Base-by-base conservation (phyloP, 2,888 invertebrate genomes). In the Rhingia rostrata region DNA sequence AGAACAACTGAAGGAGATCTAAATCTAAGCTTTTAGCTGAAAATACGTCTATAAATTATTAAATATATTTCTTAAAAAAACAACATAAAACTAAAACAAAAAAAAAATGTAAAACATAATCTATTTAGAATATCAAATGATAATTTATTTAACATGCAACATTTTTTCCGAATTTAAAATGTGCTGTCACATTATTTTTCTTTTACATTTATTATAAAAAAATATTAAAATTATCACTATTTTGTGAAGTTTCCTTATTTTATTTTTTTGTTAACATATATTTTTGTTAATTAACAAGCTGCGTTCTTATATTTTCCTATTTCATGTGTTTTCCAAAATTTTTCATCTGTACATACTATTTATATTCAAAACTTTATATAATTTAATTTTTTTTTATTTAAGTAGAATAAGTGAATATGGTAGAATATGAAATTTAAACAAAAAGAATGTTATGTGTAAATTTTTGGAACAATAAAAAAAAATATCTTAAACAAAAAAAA, bases 381-480 rank as follows among this genome's bases (percentile, higher is more conserved):
- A 14, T 37, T 35, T 49, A 10, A 41, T 6, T 80, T 43, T 67
- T 35, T 61, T 64, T 14, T 37, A 45, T 56, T 60, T 45, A 32
- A 70, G n/a, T 69, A 73, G 60, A n/a, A 51, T 84, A 85, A 85
- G 81, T 56, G 63, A 81, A 43, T 70, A 80, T 70, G 70, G 70
- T 84, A 84, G 84, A 80, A 84, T 84, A 84, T 79, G 49, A 80
- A 84, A 84, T 75, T 84, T 70, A 4, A 73, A 67, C 33, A 1
- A 61, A 54, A n/a, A 67, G 51, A 70, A 66, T 67, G 79, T 73
- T 83, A 73, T 78, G 67, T 78, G 78, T 74, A 79, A 47, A 73
- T 79, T 84, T 84, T 84, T 74, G 79, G 83, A 84, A 84, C 79
- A 79, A 79, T 83, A 78, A 83, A 77, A 22, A 22, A 53, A 69